Evolutionary conservation across 1,140 invertebrate genomes (phyloP), one percentile per base, ranked within the genome.

Genomic region (Spodoptera frugiperda): DNA sequence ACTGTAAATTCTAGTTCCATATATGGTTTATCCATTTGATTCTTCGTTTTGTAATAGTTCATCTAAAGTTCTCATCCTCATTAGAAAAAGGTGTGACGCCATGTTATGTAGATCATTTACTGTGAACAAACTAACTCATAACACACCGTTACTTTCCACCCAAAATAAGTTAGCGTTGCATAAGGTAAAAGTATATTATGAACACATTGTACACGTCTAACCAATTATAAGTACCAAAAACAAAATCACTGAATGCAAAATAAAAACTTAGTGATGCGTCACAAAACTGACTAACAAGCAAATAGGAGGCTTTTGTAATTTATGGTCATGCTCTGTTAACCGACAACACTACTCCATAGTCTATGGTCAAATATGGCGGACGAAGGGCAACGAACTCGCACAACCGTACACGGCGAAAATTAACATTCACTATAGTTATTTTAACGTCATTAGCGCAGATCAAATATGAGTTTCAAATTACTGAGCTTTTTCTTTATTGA

Each of bases 321-420:
- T 88, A 89, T 87, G 85, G 87, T 86, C 89, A 89, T 84, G 90
- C 90, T 92, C 90, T 92, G 90, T 87, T 91, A 90, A 87, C 80
- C 75, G 73, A 82, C 81, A 80, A 86, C 79, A 87, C 82, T 83
- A 78, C 54, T 59, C 82, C 82, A 85, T 88, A 87, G 87, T 88
- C 88, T 91, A 91, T 90, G 89, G 88, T 89, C 88, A 86, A 89
- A 90, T 86, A 85, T 89, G 85, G 87, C 82, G 61, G 81, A 79
- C 82, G 79, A 77, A 73, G 89, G 84, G 70, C 84, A 87, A 88
- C 79, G 90, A 91, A 82, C 90, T 78, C 78, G 33, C 51, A 76
- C 73, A 72, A 54, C 72, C 71, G 71, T 73, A 81, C 84, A 83
- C 87, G 82, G 84, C 87, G 89, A 89, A 90, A 91, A 91, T 90